Evolutionary conservation across 2,113 vertebrate species (phyloP).

Genomic region (Arothron firmamentum): DNA sequence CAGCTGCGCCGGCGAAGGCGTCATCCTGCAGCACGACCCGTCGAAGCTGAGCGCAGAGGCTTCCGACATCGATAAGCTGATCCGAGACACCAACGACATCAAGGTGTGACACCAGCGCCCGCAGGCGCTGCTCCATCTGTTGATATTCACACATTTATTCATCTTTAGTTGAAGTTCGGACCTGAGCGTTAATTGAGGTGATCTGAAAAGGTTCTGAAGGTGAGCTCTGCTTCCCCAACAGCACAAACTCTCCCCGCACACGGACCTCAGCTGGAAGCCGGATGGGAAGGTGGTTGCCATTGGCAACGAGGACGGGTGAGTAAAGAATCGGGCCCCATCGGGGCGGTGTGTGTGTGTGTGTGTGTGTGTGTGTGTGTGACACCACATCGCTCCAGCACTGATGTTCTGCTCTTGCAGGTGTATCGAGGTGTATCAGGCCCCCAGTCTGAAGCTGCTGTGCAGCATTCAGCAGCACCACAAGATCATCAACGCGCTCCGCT

Average conservation of each 20-base stretch:
- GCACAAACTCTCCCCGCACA: conserved; percentile 91
- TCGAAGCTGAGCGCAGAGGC: conserved; percentile 84
- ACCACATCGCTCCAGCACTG: too few relatives aligned
- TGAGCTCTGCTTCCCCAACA: conserved; percentile 64
- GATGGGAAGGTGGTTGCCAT: conserved; percentile 87
- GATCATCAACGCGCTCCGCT: conserved; percentile 86
- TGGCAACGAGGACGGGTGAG: conserved; percentile 97
- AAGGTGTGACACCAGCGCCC: conserved; percentile 71
- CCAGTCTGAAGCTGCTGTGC: conserved; percentile 82
- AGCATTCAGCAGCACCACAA: conserved; percentile 95
- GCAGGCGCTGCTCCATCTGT: too few relatives aligned
- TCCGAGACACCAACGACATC: conserved; percentile 86
- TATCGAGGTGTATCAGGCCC: conserved; percentile 84
- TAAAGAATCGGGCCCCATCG: conserved; percentile 17
- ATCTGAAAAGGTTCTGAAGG: conserved; percentile 16
- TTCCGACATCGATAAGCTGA: conserved; percentile 85
- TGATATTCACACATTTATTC: too few relatives aligned
- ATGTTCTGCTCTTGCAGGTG: conserved; percentile 69
- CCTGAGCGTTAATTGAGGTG: conserved; percentile 6
- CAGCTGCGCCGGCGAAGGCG: conserved; percentile 92
- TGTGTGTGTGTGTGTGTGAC: background rate
- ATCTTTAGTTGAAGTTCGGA: background rate
- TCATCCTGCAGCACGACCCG: conserved; percentile 89
- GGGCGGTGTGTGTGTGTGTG: conserved; percentile 3
- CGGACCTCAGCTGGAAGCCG: conserved; percentile 94